A percentile compares a stretch with the other conserved stretches of the same genome.
Evolutionary conservation across 1,140 invertebrate species (phyloP).

Genomic region (Andrena cerasifolii): DNA sequence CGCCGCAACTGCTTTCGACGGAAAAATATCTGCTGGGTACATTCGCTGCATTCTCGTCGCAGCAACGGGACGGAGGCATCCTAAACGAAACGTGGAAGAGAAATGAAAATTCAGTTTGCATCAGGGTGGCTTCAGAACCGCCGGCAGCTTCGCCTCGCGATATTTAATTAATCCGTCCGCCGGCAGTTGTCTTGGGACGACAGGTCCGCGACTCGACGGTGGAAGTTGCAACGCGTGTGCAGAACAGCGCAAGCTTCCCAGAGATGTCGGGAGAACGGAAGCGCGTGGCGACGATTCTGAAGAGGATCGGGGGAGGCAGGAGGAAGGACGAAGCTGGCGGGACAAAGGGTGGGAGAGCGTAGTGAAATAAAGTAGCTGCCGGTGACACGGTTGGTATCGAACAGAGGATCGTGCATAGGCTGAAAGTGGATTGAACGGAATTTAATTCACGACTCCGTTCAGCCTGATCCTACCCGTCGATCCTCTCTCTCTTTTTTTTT

Average conservation of each 20-base stretch:
- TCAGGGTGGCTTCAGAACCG: background rate
- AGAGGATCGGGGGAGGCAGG: background rate
- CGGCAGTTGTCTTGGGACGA: background rate
- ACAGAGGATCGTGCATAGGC: background rate
- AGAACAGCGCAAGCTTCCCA: background rate
- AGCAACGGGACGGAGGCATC: too few species aligned
- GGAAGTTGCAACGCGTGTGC: background rate
- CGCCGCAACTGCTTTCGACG: background rate
- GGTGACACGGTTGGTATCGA: slow-evolving; percentile 27
- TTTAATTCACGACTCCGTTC: slow-evolving; percentile 30
- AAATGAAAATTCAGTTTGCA: background rate
- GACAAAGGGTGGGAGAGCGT: too few species aligned
- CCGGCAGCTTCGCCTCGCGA: background rate
- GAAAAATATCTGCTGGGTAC: too few species aligned
- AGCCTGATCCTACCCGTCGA: background rate
- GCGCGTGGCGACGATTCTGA: background rate
- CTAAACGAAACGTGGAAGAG: background rate
- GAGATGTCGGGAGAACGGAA: background rate
- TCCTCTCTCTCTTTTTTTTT: background rate
- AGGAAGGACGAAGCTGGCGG: too few species aligned
- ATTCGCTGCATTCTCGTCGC: too few species aligned
- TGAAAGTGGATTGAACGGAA: slow-evolving; percentile 23
- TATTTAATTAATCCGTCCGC: slow-evolving; percentile 20
- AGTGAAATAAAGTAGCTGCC: slow-evolving; percentile 34
- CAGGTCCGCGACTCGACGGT: background rate